Base-by-base conservation (phyloP, 2,797 vertebrate species). In the Neolamprologus multifasciatus region DNA sequence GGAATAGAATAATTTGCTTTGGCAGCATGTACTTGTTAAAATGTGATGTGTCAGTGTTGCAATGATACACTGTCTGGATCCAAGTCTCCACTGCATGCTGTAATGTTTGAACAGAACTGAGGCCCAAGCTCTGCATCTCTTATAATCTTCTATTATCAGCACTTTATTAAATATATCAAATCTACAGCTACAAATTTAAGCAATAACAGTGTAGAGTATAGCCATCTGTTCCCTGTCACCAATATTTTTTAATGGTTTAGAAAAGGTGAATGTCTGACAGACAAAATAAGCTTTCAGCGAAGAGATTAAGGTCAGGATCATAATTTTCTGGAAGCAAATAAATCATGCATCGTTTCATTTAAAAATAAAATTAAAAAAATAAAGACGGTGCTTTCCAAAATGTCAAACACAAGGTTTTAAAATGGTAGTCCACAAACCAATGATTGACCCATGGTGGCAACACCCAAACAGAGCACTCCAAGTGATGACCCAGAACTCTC, bases 151-250 rank as follows among this genome's bases (percentile, higher is more conserved):
- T 26, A 48, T 74, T 29, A 48, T 12, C 3, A 19, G 6, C 14
- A 29, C 6, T 69, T 69, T 40, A 40, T 40, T 40, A 69, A 21
- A 62, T n/a, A 62, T 62, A 71, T 26, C 2, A 26, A 74, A 45
- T 26, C 69, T 29, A 17, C 4, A 8, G 14, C 67, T 48, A 48
- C 23, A 74, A 17, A 45, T 74, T 45, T 29, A 48, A 74, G 16
- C 40, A 1, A 26, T 4, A 11, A 11, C 40, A 45, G 21, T 0
- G n/a, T 7, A 36, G 12, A 17, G 4, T 0, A 43, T 10, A 71
- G 67, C 38, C 38, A 26, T 43, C 21, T 1, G 6, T 43, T 48
- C 40, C 40, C 69, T 48, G 69, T 19, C 40, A 19, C 40, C 40
- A 48, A 7, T 11, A 29, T 29, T 3, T 74, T 74, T 74, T 48